Evolutionary conservation across 2,888 invertebrate genomes (phyloP).

Genomic region (Synanthedon formicaeformis): DNA sequence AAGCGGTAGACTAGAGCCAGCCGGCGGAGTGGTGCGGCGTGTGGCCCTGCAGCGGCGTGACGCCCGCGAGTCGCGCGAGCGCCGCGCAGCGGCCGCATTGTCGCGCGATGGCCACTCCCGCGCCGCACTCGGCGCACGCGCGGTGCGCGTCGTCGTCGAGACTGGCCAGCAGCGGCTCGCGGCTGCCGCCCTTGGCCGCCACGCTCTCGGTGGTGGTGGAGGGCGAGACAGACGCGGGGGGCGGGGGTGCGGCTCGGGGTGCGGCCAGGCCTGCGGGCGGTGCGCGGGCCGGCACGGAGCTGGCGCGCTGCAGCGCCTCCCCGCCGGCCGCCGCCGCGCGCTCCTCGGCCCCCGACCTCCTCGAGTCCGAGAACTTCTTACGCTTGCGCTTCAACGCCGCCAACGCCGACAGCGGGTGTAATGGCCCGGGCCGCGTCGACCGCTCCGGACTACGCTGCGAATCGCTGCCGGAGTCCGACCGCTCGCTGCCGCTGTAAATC

Average conservation of each 20-base stretch:
- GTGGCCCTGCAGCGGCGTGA: conserved; percentile 81
- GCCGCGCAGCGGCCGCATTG: conserved; percentile 70
- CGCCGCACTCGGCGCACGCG: conserved; percentile 2
- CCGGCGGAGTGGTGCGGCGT: conserved; percentile 75
- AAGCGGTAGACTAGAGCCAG: conserved; percentile 65
- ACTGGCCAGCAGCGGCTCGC: conserved; percentile 75
- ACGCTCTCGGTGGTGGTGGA: conserved; percentile 20
- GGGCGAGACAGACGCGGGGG: conserved; percentile 16
- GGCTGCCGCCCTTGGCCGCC: conserved; percentile 53
- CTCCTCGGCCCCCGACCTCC: conserved; percentile 65
- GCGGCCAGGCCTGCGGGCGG: conserved; percentile 35
- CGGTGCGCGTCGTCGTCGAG: conserved; percentile 53
- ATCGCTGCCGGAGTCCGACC: conserved; percentile 78
- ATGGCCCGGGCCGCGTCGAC: conserved; percentile 25
- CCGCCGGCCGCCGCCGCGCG: conserved; percentile 14
- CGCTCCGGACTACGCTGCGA: conserved; percentile 75
- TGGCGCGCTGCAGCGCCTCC: conserved; percentile 33
- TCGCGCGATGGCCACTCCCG: conserved; percentile 7
- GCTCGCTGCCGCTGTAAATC: conserved; percentile 65
- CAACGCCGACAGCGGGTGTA: conserved; percentile 71
- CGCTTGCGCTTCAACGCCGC: conserved; percentile 83
- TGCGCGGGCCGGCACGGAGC: conserved; percentile 50
- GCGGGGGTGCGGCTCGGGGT: conserved; percentile 18
- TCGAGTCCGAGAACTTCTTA: conserved; percentile 85
- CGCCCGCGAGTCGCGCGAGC: conserved; percentile 76